phyloP scores from a whole-genome alignment of 2,113 vertebrate genomes.

The Phoenicopterus ruber region DNA sequence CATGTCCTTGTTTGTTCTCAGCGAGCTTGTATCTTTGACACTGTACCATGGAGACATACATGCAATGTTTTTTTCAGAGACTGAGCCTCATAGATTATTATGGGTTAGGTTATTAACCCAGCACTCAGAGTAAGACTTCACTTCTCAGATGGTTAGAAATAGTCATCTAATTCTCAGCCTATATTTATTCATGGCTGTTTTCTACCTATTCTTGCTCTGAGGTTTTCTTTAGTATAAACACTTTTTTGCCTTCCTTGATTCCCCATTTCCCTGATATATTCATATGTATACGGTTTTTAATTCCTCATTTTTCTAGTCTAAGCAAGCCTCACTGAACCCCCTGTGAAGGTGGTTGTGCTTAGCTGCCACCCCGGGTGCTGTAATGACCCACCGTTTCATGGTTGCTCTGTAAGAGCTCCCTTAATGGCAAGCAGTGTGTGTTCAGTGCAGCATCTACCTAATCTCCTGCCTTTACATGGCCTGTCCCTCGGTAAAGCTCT shows the following conservation, averaged over 20 bases:
- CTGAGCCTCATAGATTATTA: not conserved
- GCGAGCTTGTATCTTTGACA: not conserved
- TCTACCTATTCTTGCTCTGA: not conserved
- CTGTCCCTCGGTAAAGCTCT: not conserved
- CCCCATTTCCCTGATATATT: not conserved
- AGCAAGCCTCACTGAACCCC: not conserved
- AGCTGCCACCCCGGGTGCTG: not conserved
- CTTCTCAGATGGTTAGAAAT: not conserved
- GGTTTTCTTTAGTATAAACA: not conserved
- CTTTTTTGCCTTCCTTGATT: not conserved
- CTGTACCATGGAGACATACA: not conserved
- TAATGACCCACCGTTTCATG: not conserved
- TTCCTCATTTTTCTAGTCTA: not conserved
- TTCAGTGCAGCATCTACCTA: not conserved
- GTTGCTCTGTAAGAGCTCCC: not conserved
- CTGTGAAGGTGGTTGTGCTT: not conserved
- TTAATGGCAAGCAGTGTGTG: fast-evolving
- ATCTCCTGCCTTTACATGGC: not conserved
- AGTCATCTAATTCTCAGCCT: not conserved
- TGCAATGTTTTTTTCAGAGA: not conserved
- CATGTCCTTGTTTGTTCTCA: conserved; percentile 35
- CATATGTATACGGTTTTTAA: not conserved
- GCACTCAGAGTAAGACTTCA: not conserved
- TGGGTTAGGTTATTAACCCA: not conserved
- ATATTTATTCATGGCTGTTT: not conserved